Evolutionary conservation across 2,888 invertebrate species (phyloP), one percentile per base, ranked within the genome.

Genomic region (Drosophila borealis): DNA sequence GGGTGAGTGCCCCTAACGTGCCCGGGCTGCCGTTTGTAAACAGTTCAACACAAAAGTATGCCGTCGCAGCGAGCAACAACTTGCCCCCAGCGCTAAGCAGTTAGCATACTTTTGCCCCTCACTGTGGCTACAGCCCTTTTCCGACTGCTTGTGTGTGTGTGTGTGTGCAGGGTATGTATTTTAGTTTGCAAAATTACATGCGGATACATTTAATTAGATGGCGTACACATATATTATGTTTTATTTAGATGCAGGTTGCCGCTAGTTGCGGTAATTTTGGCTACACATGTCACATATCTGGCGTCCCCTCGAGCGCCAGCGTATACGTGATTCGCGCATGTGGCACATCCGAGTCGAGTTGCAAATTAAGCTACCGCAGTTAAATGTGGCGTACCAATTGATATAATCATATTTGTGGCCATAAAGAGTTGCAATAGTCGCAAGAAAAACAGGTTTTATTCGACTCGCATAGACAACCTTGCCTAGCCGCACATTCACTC

Each of bases 191-290:
- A 75, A 76, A 73, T 65, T 74, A 75, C 75, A 83, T 69, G 61
- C 81, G 89, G 72, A 81, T 87, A 72, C 78, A 89, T 84, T 87
- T 85, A 85, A 89, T 85, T 87, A 89, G 88, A 81, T 73, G 70
- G 50, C 74, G 74, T 73, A 59, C 66, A 81, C 67, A 65, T 70
- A 65, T 66, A 75, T 67, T 62, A 71, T 74, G 80, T 73, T 86
- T 76, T 69, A 75, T 80, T 82, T 70, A 74, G 46, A 41, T 42
- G 61, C 37, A 51, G 34, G 45, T 50, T 51, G 61, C 45, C 51
- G 57, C 55, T 51, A 42, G 51, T 55, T 46, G 63, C 59, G 46
- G 60, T 71, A 78, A 69, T 65, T 25, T 74, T 78, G 41, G 66
- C 66, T 64, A 55, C 70, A 78, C 62, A 70, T 68, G 67, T 65